Conservation (phyloP, 2,797 vertebrate genomes). For the Phrynocephalus vlangalii region DNA sequence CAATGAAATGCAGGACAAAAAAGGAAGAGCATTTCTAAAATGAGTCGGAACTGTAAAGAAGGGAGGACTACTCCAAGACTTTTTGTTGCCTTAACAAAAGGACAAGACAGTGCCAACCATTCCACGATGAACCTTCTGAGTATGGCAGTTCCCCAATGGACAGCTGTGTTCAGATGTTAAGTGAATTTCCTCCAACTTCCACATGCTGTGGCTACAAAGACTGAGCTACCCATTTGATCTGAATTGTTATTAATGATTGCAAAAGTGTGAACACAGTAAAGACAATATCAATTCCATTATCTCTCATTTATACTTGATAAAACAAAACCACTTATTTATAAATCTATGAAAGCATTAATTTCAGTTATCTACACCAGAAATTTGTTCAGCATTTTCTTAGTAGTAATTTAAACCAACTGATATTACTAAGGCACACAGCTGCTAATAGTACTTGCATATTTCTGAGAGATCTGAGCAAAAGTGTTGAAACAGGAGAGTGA, state of each 20-base stretch:
- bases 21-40: background rate
- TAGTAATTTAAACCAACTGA: no score
- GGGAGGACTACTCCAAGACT: background rate
- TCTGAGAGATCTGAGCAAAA: background rate
- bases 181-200: background rate
- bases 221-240: conserved; percentile 6
- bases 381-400: background rate
- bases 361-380: background rate
- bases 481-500: no score
- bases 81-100: background rate
- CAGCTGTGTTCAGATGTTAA: conserved; percentile 5
- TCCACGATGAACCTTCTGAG: background rate
- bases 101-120: background rate
- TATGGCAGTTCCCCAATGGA: background rate
- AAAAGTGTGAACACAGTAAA: background rate
- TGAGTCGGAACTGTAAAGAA: background rate
- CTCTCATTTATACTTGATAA: background rate
- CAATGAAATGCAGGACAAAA: background rate
- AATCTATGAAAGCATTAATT: background rate
- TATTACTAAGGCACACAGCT: background rate
- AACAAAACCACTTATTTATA: background rate
- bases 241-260: background rate
- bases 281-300: background rate
- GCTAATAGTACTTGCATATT: background rate
- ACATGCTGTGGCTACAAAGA: background rate